phyloP scores from a whole-genome alignment of 2,113 vertebrate species.

The Microcebus murinus region DNA sequence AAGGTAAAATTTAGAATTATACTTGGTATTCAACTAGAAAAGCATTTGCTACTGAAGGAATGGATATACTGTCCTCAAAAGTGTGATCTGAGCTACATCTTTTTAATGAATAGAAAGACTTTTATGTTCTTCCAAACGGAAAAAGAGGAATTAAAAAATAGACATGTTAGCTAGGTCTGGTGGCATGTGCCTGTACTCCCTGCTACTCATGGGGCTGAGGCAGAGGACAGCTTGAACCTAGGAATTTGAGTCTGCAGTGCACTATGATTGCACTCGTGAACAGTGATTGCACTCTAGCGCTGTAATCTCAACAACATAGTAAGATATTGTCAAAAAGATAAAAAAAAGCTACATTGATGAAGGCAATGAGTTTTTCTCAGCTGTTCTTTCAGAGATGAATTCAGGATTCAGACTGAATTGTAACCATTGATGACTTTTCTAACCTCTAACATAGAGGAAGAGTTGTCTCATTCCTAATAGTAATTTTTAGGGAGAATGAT shows the following conservation, averaged over 20 bases:
- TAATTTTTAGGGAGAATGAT: slow-evolving; percentile 24
- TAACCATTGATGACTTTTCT: background rate
- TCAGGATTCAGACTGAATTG: background rate
- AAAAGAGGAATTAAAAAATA: background rate
- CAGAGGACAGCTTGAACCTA: too few species aligned
- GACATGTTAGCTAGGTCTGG: background rate
- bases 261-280: too few species aligned
- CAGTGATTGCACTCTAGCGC: too few species aligned
- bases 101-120: slow-evolving; percentile 18
- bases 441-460: background rate
- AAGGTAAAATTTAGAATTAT: background rate
- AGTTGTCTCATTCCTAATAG: background rate
- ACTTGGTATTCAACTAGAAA: background rate
- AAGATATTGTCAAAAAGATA: too few species aligned
- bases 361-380: slow-evolving; percentile 44
- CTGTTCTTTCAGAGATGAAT: slow-evolving; percentile 47
- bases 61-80: background rate
- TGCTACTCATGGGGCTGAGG: too few species aligned
- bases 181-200: too few species aligned
- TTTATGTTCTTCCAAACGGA: background rate
- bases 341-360: background rate
- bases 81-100: background rate
- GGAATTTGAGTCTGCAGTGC: too few species aligned
- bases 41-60: background rate
- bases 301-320: too few species aligned